Evolutionary conservation across 2,113 vertebrate species (phyloP), one percentile per base, ranked within the genome.

Genomic region (Sylvilagus bachmani): DNA sequence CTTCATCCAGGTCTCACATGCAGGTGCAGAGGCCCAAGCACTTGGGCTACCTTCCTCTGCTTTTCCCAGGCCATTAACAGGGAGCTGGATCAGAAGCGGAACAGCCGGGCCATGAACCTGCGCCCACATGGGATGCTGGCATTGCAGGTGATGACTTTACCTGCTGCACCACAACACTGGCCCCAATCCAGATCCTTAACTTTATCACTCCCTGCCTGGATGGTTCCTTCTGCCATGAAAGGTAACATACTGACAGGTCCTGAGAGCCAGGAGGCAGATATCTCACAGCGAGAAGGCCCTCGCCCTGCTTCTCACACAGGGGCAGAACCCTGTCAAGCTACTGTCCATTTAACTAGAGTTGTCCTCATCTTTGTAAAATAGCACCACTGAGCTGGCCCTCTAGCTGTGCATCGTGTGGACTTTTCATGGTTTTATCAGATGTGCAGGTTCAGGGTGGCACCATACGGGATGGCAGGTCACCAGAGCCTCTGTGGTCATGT

Each of bases 291-390:
- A 49, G 17, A 4, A 13, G 16, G 7, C 64, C 22, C 12, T 51
- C 64, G 19, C 51, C 74, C 33, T 83, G 21, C 62, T 7, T 53
- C 4, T 13, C n/a, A 25, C 29, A 29, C 9, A 29, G 4, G 5
- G 36, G 44, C 58, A 78, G 55, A 79, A 55, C n/a, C 27, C 13
- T 21, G 88, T 66, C 27, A 31, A 58, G 12, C 31, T 69, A 17
- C 17, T 84, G 14, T 44, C 70, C 31, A 33, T 90, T 75, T 61
- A n/a, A 75, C 25, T 49, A 70, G 44, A 71, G 64, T 84, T 22
- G 33, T 78, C 25, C 38, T 12, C 22, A 55, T 90, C 82, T 81
- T 90, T 86, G 82, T 51, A 55, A 93, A 86, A 62, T 31, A n/a
- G 44, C 10, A 31, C 5, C 36, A 67, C 66, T 14, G 19, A 90